Evolutionary conservation across 2,797 vertebrate species (phyloP), one percentile per base, ranked within the genome.

Genomic region (Esox lucius): DNA sequence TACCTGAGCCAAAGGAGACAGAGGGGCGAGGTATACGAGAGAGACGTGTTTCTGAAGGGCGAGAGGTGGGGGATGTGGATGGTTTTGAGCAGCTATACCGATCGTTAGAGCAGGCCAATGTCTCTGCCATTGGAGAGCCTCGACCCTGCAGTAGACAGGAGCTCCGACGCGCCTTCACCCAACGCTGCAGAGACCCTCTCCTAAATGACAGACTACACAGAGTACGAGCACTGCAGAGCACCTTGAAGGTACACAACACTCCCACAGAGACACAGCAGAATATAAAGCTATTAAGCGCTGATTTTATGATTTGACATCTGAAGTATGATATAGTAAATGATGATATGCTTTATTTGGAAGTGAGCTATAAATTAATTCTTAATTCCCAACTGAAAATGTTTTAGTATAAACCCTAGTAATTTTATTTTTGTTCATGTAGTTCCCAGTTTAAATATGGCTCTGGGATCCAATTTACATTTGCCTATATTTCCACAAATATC

Each of bases 181-280:
- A 95, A 82, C 86, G 92, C 75, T 92, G 91, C 76, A 94, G 95
- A 1, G 94, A 97, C 90, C 96, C 96, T 0, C 83, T 96, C 66
- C 89, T 96, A 81, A 97, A 97, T n/a, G 95, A 97, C 75, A 93
- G 96, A 80, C 92, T 96, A 76, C 95, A 97, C 87, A 93, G 93
- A 75, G 94, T 97, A 89, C 92, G 96, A 85, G 95, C 91, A 76
- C 94, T 97, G 72, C 95, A 94, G 87, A 97, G 96, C 91, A 97
- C 96, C 80, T 90, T 97, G 89, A 97, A 97, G 93, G 96, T 96
- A 93, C 85, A 22, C 71, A 22, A 24, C 65, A 69, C 49, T 22
- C 33, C 35, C 13, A 70, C 56, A 76, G 66, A 15, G 12, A 39
- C 33, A 35, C 35, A 33, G 33, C 5, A 35, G 33, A 35, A 35